Base-by-base conservation (phyloP, 1,140 invertebrate genomes). In the Diabrotica undecimpunctata region DNA sequence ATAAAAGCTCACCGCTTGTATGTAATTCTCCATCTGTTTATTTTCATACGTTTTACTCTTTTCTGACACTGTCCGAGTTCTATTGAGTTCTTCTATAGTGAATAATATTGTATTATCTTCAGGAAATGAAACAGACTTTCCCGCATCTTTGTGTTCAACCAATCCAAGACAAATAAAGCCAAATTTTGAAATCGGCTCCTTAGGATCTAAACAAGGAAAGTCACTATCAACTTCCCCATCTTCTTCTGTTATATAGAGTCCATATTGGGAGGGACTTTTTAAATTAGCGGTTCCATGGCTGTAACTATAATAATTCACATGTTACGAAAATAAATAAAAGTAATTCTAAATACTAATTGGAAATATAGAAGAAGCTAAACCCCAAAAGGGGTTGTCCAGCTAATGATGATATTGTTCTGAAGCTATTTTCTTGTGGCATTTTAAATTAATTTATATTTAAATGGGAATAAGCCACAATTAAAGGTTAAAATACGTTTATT, bases 201-300 rank as follows among this genome's bases (percentile, higher is more conserved):
- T 86, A 9, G 88, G 85, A 78, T 97, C 95, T 5, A 98, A 83
- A 71, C 90, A 90, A 0, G 95, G 94, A 78, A 98, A 97, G 72
- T 96, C 95, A 79, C 86, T 88, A 79, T 96, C 94, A 46, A 97
- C 92, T 81, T 97, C 95, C n/a, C 96, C 96, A 79, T 97, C 95
- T 75, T 98, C 96, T 82, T 98, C 96, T 12, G 92, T 94, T 74
- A 97, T 95, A 75, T 93, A 94, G 51, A 98, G 81, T 53, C 91
- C 91, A 80, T 94, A 96, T 70, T 88, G 83, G 51, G 83, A 79
- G 5, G 87, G 83, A 54, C 84, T 83, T 68, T 84, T 82, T 10
- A 87, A 77, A 46, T 78, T 73, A 68, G 85, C 79, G 63, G 87
- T 84, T 25, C 84, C 83, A 77, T 87, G 82, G 70, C 83, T 81